Evolutionary conservation across 1,140 invertebrate species (phyloP).

Genomic region (roundworm (Caenorhabditis elegans)): DNA sequence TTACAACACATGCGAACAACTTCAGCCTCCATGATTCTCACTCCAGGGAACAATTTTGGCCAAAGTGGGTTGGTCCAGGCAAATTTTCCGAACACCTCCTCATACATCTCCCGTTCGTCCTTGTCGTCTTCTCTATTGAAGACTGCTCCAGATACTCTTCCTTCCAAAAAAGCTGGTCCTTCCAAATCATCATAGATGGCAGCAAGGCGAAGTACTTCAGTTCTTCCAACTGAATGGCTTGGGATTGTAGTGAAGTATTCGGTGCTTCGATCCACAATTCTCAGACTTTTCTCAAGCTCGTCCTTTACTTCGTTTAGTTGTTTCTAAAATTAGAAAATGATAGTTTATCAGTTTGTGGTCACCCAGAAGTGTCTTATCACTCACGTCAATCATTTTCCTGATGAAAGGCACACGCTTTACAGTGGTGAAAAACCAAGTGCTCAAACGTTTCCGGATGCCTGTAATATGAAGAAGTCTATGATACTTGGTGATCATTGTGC

Average conservation of each 20-base stretch:
- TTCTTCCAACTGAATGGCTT: slow-evolving; percentile 67
- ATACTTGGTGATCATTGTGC: neutral
- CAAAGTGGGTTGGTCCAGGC: slow-evolving; percentile 96
- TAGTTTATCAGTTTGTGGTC: neutral
- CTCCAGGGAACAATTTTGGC: slow-evolving; percentile 90
- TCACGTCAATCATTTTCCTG: slow-evolving; percentile 73
- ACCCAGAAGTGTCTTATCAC: neutral
- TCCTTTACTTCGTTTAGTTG: neutral
- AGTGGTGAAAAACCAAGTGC: slow-evolving; percentile 44
- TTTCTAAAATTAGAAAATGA: neutral
- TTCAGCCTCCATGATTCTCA: slow-evolving; percentile 98
- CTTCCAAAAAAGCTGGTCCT: slow-evolving; percentile 31
- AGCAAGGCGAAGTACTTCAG: slow-evolving; percentile 50
- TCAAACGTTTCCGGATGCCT: slow-evolving; percentile 28
- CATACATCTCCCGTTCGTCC: slow-evolving; percentile 76
- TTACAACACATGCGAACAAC: slow-evolving; percentile 82
- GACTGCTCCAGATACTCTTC: slow-evolving; percentile 42
- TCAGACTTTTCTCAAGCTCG: slow-evolving; percentile 74
- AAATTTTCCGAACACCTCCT: slow-evolving; percentile 79
- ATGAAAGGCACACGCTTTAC: slow-evolving; percentile 68
- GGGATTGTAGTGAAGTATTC: slow-evolving; percentile 75
- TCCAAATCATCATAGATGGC: slow-evolving; percentile 47
- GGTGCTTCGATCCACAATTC: slow-evolving; percentile 74
- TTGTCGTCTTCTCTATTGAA: slow-evolving; percentile 74
- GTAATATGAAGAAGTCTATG: neutral